Conservation (phyloP, 1,140 invertebrate species). For the Papilio machaon region DNA sequence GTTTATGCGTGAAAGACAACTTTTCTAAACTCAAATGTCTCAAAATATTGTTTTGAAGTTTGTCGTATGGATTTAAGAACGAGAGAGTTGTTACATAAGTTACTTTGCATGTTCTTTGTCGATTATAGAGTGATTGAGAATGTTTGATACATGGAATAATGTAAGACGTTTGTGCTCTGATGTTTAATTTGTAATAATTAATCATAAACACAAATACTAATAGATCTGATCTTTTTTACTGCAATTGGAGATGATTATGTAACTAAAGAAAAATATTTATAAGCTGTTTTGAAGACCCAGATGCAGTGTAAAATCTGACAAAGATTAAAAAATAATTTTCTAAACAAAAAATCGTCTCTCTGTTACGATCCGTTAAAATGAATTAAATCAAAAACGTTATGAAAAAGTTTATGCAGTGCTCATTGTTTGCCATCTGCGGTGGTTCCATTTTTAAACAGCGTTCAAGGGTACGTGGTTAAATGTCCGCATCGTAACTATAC, state of each 20-base stretch:
- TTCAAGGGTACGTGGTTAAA: conserved; percentile 22
- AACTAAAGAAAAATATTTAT: too few species aligned
- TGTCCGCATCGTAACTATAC: conserved; percentile 25
- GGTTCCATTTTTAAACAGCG: neutral
- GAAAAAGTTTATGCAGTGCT: conserved; percentile 10
- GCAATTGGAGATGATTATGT: too few species aligned
- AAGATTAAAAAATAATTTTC: neutral
- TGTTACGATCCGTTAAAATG: neutral
- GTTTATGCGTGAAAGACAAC: conserved; percentile 25
- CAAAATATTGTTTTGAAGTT: conserved; percentile 32
- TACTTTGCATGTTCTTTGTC: conserved; percentile 1
- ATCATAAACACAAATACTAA: too few species aligned
- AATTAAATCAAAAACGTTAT: neutral
- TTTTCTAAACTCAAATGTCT: neutral
- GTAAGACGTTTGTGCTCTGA: neutral
- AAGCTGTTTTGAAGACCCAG: too few species aligned
- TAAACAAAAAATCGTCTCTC: neutral
- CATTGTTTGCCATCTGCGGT: neutral
- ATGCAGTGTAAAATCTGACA: neutral
- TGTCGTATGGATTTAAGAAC: neutral
- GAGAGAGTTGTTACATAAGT: conserved; percentile 11
- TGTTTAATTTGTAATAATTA: too few species aligned
- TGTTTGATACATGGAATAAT: neutral
- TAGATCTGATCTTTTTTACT: too few species aligned
- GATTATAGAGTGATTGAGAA: neutral